Evolutionary conservation across 2,797 vertebrate species (phyloP), one percentile per base, ranked within the genome.

Genomic region (Typhlichthys eigenmanni): DNA sequence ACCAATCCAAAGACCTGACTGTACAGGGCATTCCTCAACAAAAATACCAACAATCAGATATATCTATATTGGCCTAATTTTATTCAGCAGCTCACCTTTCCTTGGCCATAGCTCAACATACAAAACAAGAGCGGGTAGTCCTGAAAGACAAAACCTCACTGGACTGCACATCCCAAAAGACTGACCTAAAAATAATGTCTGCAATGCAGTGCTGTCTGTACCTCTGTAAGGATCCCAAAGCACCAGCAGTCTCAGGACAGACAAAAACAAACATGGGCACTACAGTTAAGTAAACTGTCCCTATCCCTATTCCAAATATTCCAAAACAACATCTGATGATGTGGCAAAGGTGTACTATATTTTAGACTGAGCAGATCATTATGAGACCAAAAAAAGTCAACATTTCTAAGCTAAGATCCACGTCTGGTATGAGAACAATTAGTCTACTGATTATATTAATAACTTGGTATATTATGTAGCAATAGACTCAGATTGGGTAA

Each of bases 141-240:
- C 47, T 62, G 62, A 79, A 79, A 71, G 49, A 59, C 78, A 67
- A 62, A 76, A 82, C 85, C 79, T 82, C 76, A 80, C 76, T 58
- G 19, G 64, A 85, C 81, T 74, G 76, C 43, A 68, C 72, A 74
- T 82, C 76, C 69, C 34, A 19, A 85, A 81, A 84, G 85, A 89
- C 88, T 80, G 81, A 69, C 64, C 90, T 93, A 93, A 92, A 92
- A 92, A 93, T 93, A 93, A 82, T 74, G 47, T 53, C 69, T 57
- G 82, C 82, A 83, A 78, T 63, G 79, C 47, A 57, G 73, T 80
- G 73, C 87, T 80, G 75, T 66, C 77, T 78, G 76, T 58, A 60
- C 81, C 82, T 83, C 72, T 51, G 73, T 54, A 68, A 74, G 67
- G 80, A 84, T 88, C 69, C 70, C 59, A 81, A 66, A 74, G 84